Evolutionary conservation across 1,140 invertebrate genomes (phyloP), one percentile per base, ranked within the genome.

Genomic region (Pteromalus puparum): DNA sequence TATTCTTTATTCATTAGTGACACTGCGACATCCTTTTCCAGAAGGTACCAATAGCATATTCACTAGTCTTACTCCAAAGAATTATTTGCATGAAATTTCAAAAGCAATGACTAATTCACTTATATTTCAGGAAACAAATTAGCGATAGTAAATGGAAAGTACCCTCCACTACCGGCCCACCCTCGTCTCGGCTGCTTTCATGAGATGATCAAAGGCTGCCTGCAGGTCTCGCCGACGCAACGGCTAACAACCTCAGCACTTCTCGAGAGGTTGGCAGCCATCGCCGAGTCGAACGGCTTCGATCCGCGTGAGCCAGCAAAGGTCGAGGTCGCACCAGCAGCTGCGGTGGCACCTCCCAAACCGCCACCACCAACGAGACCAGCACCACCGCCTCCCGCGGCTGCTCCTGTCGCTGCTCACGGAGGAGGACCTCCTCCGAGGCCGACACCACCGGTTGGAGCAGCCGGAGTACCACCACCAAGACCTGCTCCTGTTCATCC

Each of bases 131-230:
- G 91, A 9, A 98, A 98, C 53, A 99, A 99, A 92, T 92, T 99
- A 85, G 95, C 97, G 38, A 99, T 99, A 87, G 94, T 99, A 10
- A 99, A 99, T 94, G 98, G 96, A 85, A 99, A 99, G 90, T 99
- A 97, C 92, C 95, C 94, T 73, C 95, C 99, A 73, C 96, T 98
- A 84, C 94, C 95, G 24, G 94, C 95, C 82, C 97, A 98, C 93
- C 95, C 95, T 81, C 95, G 96, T 87, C 97, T 96, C 90, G 94
- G 95, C 82, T 97, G 97, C 90, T 97, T 99, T 90, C 96, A 99
- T 93, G 96, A 98, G 87, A 95, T 99, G 73, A 98, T 99, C 96
- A 97, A 94, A 90, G 96, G 96, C 34, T 97, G 97, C 93, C 94
- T 99, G 38, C 95, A 95, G 87, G 94, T 97, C 13, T 97, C 98